Conservation (phyloP, 2,888 invertebrate genomes). For the Barypeithes pellucidus region DNA sequence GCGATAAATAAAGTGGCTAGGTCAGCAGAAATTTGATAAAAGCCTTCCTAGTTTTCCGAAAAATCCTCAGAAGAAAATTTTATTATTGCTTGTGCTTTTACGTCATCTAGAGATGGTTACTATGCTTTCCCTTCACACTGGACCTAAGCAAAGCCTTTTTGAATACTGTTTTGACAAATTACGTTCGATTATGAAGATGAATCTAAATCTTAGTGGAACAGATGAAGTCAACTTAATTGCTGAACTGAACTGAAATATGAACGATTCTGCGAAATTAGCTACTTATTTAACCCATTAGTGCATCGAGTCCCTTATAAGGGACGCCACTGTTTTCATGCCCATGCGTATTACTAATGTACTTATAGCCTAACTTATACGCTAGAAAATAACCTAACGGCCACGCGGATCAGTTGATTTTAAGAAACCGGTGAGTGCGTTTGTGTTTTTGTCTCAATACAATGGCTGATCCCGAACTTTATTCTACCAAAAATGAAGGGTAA, state of each 20-base stretch:
- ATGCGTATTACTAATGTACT: no score
- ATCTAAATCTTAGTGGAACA: conserved; percentile 2
- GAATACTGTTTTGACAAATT: conserved; percentile 29
- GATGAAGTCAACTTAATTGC: conserved; percentile 27
- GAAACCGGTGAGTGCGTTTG: no score
- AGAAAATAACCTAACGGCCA: no score
- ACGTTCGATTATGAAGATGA: conserved; percentile 3
- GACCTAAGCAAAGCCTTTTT: conserved; percentile 7
- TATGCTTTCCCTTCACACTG: background rate
- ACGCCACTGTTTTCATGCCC: no score
- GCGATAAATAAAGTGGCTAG: conserved; percentile 38
- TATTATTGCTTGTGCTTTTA: conserved; percentile 5
- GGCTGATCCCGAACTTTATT: no score
- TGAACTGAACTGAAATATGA: conserved; percentile 3
- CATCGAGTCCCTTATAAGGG: no score
- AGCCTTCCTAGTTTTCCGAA: conserved; percentile 24
- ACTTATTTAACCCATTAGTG: no score
- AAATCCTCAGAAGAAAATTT: conserved; percentile 1
- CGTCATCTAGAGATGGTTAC: conserved; percentile 16
- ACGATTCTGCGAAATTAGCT: conserved; percentile 16
- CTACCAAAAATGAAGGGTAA: no score
- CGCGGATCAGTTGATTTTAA: no score
- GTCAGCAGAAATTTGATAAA: conserved; percentile 39
- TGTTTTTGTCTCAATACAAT: no score
- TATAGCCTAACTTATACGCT: no score